These are phyloP conservation scores for Ctenodactylus gundi DNA, from an alignment of 2,113 vertebrate species.

Conservation along the genomic window DNA sequence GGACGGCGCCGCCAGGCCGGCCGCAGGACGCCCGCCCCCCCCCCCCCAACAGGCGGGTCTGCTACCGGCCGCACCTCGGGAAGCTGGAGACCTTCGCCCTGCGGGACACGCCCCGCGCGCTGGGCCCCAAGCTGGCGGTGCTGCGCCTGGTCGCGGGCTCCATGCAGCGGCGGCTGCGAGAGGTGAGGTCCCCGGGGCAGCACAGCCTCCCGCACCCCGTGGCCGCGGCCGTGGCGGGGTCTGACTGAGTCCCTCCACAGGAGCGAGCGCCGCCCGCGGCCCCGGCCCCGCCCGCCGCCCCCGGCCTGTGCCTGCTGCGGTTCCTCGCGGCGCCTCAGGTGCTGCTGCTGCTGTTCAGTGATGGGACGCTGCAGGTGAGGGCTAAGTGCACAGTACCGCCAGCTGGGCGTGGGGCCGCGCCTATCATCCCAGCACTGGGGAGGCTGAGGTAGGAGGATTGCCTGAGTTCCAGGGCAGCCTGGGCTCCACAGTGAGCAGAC, in stretches of 20 bases:
- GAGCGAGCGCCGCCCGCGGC: not conserved
- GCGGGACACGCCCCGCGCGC: slow-evolving; percentile 82
- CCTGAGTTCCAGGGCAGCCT: no score
- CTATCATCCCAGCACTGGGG: no score
- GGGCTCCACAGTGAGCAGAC: no score
- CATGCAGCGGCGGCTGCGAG: slow-evolving; percentile 88
- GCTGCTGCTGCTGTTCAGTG: slow-evolving; percentile 89
- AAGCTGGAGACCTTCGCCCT: slow-evolving; percentile 85
- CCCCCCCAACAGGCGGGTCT: slow-evolving; percentile 82
- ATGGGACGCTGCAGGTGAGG: slow-evolving; percentile 88
- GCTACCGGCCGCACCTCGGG: slow-evolving; percentile 85
- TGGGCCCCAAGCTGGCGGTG: slow-evolving; percentile 86
- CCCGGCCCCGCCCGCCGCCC: slow-evolving; percentile 37
- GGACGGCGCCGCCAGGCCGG: not conserved
- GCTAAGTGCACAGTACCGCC: no score
- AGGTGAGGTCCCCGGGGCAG: slow-evolving; percentile 79
- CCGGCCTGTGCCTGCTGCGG: slow-evolving; percentile 82
- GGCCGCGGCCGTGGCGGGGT: not conserved
- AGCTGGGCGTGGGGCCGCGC: no score
- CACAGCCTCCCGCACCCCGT: no score
- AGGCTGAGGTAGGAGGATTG: no score
- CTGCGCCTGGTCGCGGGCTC: slow-evolving; percentile 88
- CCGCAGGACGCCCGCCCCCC: not conserved
- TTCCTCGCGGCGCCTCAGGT: slow-evolving; percentile 87
- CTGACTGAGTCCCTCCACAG: not conserved